These are phyloP conservation scores for Ectobius pallidus DNA, from an alignment of 2,888 invertebrate species.

Conservation along the genomic window DNA sequence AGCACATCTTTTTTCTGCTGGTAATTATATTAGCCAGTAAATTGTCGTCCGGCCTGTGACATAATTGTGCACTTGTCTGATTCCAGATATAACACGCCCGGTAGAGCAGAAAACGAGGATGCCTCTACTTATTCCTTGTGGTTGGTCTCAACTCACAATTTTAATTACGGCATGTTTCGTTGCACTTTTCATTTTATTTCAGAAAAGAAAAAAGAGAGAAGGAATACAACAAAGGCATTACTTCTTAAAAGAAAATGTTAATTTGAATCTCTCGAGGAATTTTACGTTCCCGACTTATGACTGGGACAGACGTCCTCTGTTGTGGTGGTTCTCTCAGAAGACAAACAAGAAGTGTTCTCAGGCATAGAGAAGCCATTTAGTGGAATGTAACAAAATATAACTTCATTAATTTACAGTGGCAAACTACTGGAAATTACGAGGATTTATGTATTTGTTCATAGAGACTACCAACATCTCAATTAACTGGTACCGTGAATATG, in stretches of 20 bases:
- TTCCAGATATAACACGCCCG: slow-evolving; percentile 34
- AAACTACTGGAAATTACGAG: too few species aligned
- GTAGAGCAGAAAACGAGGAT: slow-evolving; percentile 36
- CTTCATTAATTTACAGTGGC: too few species aligned
- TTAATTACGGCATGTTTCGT: slow-evolving; percentile 40
- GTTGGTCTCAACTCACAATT: slow-evolving; percentile 26
- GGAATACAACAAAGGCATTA: slow-evolving; percentile 8
- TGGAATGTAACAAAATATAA: too few species aligned
- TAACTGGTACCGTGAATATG: too few species aligned
- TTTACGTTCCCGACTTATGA: not conserved
- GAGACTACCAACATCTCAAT: too few species aligned
- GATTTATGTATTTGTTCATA: too few species aligned
- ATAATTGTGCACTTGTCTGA: slow-evolving; percentile 33
- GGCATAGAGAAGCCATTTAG: too few species aligned
- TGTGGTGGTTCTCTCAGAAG: not conserved
- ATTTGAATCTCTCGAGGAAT: slow-evolving; percentile 26
- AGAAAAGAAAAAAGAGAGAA: slow-evolving; percentile 11
- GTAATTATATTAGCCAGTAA: slow-evolving; percentile 40
- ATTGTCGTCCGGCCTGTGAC: slow-evolving; percentile 38
- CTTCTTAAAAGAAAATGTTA: slow-evolving; percentile 34
- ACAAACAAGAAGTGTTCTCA: too few species aligned
- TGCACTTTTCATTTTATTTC: slow-evolving; percentile 37
- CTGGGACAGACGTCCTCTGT: not conserved
- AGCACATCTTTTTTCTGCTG: slow-evolving; percentile 7
- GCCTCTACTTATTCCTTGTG: slow-evolving; percentile 34